phyloP scores from a whole-genome alignment of 2,888 invertebrate genomes.

The Drosophila paranaensis region DNA sequence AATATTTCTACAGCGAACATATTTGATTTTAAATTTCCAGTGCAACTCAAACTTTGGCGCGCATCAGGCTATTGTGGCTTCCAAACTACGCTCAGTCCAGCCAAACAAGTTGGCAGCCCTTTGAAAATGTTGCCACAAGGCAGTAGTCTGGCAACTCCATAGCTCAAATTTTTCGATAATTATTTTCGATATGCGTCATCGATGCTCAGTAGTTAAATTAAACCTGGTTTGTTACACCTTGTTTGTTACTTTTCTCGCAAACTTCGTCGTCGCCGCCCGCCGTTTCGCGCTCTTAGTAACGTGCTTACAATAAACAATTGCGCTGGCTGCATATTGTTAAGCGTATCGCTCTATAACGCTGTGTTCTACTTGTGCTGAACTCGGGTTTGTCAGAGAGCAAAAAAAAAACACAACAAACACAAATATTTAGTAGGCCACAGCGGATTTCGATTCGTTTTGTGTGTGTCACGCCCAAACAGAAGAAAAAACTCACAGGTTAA shows the following conservation, averaged over 20 bases:
- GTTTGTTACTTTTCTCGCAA: constrained; percentile 50
- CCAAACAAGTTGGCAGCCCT: constrained; percentile 34
- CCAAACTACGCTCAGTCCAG: constrained; percentile 36
- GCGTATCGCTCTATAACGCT: constrained; percentile 5
- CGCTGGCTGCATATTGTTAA: constrained; percentile 60
- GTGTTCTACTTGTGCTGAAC: constrained; percentile 17
- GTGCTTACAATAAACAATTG: constrained; percentile 59
- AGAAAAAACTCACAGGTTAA: constrained; percentile 33
- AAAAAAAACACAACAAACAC: constrained; percentile 41
- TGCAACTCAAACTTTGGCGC: constrained; percentile 34
- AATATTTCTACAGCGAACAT: neutral
- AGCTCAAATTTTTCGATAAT: constrained; percentile 23
- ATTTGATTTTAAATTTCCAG: constrained; percentile 39
- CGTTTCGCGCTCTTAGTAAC: constrained; percentile 50
- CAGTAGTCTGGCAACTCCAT: constrained; percentile 20
- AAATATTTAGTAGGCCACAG: constrained; percentile 50
- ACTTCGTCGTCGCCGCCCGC: constrained; percentile 36
- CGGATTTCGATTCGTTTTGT: constrained; percentile 47
- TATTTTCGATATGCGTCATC: constrained; percentile 34
- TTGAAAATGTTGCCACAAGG: constrained; percentile 13
- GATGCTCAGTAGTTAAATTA: constrained; percentile 58
- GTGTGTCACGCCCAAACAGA: constrained; percentile 72
- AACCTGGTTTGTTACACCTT: constrained; percentile 58
- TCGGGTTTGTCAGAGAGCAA: constrained; percentile 39
- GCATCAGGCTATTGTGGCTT: neutral